These are phyloP conservation scores for Aurelia sp. DNA, from an alignment of 30 jellyfish, hydroid and myxozoan genomes.

Conservation along the genomic window DNA sequence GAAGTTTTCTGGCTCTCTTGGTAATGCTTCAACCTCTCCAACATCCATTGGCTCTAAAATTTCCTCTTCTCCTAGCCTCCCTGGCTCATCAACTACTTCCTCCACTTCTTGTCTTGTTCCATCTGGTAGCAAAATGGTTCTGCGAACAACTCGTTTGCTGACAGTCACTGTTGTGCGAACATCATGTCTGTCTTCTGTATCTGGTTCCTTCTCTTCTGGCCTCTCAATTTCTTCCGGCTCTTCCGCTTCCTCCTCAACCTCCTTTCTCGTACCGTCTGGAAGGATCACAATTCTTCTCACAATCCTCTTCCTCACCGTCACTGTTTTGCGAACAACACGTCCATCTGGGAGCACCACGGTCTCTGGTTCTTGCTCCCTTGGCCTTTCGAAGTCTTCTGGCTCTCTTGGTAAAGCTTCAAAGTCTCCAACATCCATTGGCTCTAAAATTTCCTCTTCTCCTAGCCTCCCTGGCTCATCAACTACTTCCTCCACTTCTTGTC, in stretches of 20 bases:
- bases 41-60: constrained; percentile 3
- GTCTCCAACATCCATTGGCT: constrained; percentile 55
- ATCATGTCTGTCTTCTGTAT: constrained; percentile 37
- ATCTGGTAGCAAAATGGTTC: constrained; percentile 49
- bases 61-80: constrained; percentile 9
- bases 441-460: constrained; percentile 5
- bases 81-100: constrained; percentile 46
- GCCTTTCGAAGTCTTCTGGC: constrained; percentile 7
- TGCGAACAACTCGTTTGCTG: constrained; percentile 31
- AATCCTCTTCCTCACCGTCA: constrained; percentile 60
- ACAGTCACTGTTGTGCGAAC: constrained; percentile 14
- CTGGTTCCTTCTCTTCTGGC: constrained; percentile 23
- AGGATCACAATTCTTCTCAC: constrained; percentile 50
- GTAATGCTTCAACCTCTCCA: neutral
- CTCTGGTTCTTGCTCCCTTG: constrained; percentile 34
- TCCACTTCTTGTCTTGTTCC: constrained; percentile 50
- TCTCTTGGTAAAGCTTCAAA: constrained; percentile 7
- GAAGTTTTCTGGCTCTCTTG: neutral
- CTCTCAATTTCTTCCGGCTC: neutral
- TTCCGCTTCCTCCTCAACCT: constrained; percentile 46
- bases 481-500: constrained; percentile 72
- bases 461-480: constrained; percentile 12
- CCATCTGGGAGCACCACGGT: constrained; percentile 25
- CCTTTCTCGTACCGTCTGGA: constrained; percentile 79
- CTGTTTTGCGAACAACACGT: constrained; percentile 50